Evolutionary conservation across 1,140 invertebrate genomes (phyloP).

Genomic region (Conopomorpha cramerella): DNA sequence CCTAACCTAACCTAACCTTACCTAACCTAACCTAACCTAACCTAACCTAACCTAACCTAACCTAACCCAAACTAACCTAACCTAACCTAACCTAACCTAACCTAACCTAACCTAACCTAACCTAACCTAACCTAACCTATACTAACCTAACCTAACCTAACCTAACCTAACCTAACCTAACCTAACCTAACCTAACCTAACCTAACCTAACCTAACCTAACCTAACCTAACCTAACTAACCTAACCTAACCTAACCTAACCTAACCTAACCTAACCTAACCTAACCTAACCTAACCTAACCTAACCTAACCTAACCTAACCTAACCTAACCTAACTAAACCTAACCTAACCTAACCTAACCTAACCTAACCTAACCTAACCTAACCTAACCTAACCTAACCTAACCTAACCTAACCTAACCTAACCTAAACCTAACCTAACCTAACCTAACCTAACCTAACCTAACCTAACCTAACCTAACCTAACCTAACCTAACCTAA

Average conservation of each 20-base stretch:
- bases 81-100: slow-evolving; percentile 10
- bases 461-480: slow-evolving; percentile 14
- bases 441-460: slow-evolving; percentile 24
- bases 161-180: slow-evolving; percentile 10
- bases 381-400: slow-evolving; percentile 12
- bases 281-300: slow-evolving; percentile 8
- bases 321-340: slow-evolving; percentile 5
- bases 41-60: slow-evolving; percentile 8
- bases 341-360: slow-evolving; percentile 6
- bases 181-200: slow-evolving; percentile 11
- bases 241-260: slow-evolving; percentile 8
- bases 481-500: slow-evolving; percentile 14
- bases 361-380: slow-evolving; percentile 9
- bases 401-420: slow-evolving; percentile 13
- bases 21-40: slow-evolving; percentile 2
- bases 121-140: slow-evolving; percentile 11
- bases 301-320: slow-evolving; percentile 8
- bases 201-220: slow-evolving; percentile 12
- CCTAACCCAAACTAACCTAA: slow-evolving; percentile 7
- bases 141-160: slow-evolving; percentile 10
- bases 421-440: slow-evolving; percentile 13
- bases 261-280: slow-evolving; percentile 7
- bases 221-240: slow-evolving; percentile 10
- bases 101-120: slow-evolving; percentile 11
- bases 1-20: slow-evolving; percentile 3